Evolutionary conservation across 2,113 vertebrate genomes (phyloP), one percentile per base, ranked within the genome.

Genomic region (Octodon degus): DNA sequence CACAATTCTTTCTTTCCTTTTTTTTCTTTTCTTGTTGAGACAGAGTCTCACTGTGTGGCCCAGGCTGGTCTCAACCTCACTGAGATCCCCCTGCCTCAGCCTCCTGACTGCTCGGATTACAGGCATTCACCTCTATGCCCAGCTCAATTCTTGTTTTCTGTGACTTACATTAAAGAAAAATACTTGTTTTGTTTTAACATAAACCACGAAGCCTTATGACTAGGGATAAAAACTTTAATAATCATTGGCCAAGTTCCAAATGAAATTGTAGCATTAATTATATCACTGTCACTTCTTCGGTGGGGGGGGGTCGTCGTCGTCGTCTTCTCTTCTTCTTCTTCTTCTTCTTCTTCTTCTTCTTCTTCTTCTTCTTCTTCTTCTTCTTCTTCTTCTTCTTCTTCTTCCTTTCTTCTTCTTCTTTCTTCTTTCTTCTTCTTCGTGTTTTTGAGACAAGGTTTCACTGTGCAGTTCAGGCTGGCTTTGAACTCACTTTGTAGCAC

Each of bases 91-190:
- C 65, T 67, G 65, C 65, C 65, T 67, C 30, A 32, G 65, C 65
- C 65, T 67, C 65, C 65, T 67, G 65, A 67, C 11, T 67, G 27
- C 30, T 67, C 1, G 12, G 11, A 67, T 67, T 67, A 32, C 4
- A 67, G 65, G 30, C 4, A 32, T 67, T 30, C 25, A 27, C 30
- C 30, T 67, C 65, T 67, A 67, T 67, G 30, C 30, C 30, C 65
- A 32, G 13, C 65, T 67, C 88, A 25, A 55, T 76, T 86, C 67
- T 83, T 88, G 32, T 53, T 82, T 91, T 92, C 37, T 96, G 95
- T 50, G 50, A 79, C 30, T 94, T 96, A 13, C 34, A 90, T 85
- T 92, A 25, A 94, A 77, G 40, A 96, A 96, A 63, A 63, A 24
- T 37, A 83, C 86, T 87, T 84, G 79, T 68, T 93, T 62, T 72